Base-by-base conservation (phyloP, 2,797 vertebrate species). In the Peromyscus aztecus region DNA sequence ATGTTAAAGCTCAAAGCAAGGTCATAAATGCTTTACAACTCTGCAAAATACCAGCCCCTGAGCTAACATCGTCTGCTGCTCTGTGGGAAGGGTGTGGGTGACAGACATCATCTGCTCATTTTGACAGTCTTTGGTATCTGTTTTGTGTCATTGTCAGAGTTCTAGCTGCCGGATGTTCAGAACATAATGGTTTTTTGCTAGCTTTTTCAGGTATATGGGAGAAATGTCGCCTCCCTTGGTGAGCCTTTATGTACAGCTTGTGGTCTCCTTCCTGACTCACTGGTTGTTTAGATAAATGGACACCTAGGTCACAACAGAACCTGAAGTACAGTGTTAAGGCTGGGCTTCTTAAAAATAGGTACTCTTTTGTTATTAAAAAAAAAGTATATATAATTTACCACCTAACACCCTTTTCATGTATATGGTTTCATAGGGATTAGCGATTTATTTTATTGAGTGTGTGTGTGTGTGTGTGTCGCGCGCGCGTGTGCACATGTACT, bases 111-210 rank as follows among this genome's bases (percentile, higher is more conserved):
- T 55, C 61, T 6, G 73, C n/a, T 88, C 27, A 17, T 83, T 90
- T 87, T 90, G 89, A 96, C 76, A 59, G 61, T 29, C 88, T 76
- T 65, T 91, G 59, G 55, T 46, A 43, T 61, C 86, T 89, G 55
- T 34, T 76, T 71, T 61, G n/a, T 80, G 40, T 82, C 78, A 92
- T 57, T 92, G 80, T 96, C 87, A 81, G 81, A 46, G 29, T 78
- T 19, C 55, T 81, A 81, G 80, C 75, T 19, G 46, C 23, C 3
- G 16, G n/a, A 34, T 61, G 90, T 96, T 91, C 63, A 93, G 87
- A 92, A 75, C 43, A 43, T 67, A 40, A 49, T 61, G 59, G n/a
- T 59, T n/a, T 13, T n/a, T 57, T 89, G 9, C n/a, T 80, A 80
- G 73, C 6, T 61, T 87, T 27, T 59, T 82, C 40, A n/a, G 63